Base-by-base conservation (phyloP, 2,797 vertebrate species). In the Fistularia tabacaria region DNA sequence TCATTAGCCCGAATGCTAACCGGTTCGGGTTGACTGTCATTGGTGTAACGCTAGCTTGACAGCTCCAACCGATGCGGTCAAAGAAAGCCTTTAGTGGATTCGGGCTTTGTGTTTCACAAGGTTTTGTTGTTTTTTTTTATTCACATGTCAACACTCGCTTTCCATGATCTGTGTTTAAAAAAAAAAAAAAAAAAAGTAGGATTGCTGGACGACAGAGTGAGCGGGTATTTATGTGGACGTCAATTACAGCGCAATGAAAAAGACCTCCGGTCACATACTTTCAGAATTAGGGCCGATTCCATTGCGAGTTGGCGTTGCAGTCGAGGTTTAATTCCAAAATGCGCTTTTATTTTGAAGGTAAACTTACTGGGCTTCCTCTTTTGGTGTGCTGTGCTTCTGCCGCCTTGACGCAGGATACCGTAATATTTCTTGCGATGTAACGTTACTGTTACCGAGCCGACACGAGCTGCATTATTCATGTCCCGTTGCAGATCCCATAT, bases 381-480 rank as follows among this genome's bases (percentile, higher is more conserved):
- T 0, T 9, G 3, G 1, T 12, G 3, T 57, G 25, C 13, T 62
- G 11, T 1, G 0, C 49, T 37, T 36, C 2, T 2, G 51, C 43
- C 0, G 46, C 0, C 55, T 84, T 76, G 53, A 66, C 51, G 41
- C 39, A 1, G 6, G 6, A 3, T 42, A 45, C 39, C 54, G n/a
- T 46, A 56, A 41, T 38, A 66, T 83, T 77, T 77, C 39, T 14
- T 39, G 57, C 75, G 49, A 38, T 71, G 66, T 63, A 64, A 56
- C 66, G 41, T 71, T 68, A 58, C 52, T 67, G 46, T 73, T 66
- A 74, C 58, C 10, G 66, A 78, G 73, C 71, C 79, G 57, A 77
- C 69, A 82, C 49, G 69, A 78, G 71, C 79, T 86, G 85, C 83
- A 87, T 88, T 84, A 87, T 87, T 87, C 82, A 85, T 87, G 71